These are phyloP conservation scores for Drosophila heteroneura DNA, from an alignment of 2,888 invertebrate genomes.

Conservation along the genomic window DNA sequence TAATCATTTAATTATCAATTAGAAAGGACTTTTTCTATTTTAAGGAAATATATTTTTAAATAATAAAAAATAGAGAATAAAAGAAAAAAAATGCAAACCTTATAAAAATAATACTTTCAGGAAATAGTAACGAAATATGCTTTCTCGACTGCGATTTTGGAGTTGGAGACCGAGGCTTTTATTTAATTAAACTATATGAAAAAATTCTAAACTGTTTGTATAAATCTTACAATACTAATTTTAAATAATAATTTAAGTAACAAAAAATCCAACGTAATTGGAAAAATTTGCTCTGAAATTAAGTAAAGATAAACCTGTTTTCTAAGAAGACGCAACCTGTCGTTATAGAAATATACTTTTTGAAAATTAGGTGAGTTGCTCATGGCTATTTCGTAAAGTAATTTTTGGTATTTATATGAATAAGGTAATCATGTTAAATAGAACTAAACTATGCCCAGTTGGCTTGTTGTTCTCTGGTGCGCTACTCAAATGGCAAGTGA, in stretches of 20 bases:
- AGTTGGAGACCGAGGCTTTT: not conserved
- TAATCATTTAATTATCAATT: not conserved
- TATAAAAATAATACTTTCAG: no score
- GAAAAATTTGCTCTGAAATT: not conserved
- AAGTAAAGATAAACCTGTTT: not conserved
- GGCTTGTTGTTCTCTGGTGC: not conserved
- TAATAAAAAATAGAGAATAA: not conserved
- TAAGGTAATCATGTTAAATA: not conserved
- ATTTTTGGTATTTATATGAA: not conserved
- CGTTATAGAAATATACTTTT: not conserved
- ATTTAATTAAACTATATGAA: not conserved
- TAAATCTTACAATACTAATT: not conserved
- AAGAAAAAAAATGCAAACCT: not conserved
- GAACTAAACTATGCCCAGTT: not conserved
- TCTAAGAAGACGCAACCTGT: rapidly evolving
- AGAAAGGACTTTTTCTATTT: not conserved
- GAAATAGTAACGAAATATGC: not conserved
- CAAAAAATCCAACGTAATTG: not conserved
- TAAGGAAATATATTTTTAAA: not conserved
- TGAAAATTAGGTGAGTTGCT: no score
- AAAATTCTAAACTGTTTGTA: not conserved
- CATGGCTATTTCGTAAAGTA: no score
- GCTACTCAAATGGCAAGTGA: not conserved
- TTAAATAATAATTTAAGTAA: not conserved
- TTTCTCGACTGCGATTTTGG: not conserved